Evolutionary conservation across 2,113 vertebrate genomes (phyloP), one percentile per base, ranked within the genome.

Genomic region (Cebus imitator): DNA sequence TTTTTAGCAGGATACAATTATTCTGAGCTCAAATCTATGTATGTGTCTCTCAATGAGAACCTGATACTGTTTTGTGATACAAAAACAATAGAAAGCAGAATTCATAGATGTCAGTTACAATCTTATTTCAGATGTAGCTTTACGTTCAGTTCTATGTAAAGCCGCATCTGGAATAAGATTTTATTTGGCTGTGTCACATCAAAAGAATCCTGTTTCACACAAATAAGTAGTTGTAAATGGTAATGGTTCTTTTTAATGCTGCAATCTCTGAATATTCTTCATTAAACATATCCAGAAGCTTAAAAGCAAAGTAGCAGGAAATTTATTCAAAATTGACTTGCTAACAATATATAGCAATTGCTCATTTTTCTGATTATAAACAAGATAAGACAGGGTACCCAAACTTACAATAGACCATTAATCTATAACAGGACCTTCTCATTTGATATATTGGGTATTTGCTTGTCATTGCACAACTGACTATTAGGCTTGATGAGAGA

Each of bases 1-100:
- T 86, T 85, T 96, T 90, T 83, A 84, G 57, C 21, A 92, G 48
- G 43, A 76, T 90, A 95, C 87, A 93, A 82, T 58, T 79, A 81
- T 85, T 86, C 45, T 68, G 79, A 87, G 23, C 21, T 93, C 84
- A 52, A 82, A 79, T 90, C 85, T 66, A 23, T 40, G 40, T 30
- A 79, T 66, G 50, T 35, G 23, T 84, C n/a, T 30, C 30, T 90
- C 57, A 58, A 25, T 17, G 32, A 88, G 64, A 96, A 93, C 32
- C 87, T 6, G 11, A 87, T 25, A 17, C 43, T 93, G 18, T 81
- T 96, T 21, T 45, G 35, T 68, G 70, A 52, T 18, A 57, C 2
- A 48, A 35, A 66, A 37, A 61, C 52, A 48, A 68, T 30, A 78
- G 40, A 80, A 96, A 90, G 55, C 0, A 72, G 23, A 80, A 83